Base-by-base conservation (phyloP, 2,113 vertebrate genomes). In the Dermatemys mawii region DNA sequence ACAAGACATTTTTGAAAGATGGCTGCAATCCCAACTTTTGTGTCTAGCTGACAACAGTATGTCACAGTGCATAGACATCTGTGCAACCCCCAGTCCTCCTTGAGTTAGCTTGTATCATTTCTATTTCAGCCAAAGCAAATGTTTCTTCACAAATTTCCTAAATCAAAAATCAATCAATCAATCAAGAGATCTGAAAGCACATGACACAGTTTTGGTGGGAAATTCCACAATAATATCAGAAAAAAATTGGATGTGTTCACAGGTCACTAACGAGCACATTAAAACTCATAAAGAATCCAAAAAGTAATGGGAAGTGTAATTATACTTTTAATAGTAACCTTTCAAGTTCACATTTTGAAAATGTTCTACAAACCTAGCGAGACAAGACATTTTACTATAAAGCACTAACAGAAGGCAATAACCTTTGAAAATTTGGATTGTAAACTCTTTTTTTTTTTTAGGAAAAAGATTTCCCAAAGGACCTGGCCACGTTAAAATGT, bases 361-460 rank as follows among this genome's bases (percentile, higher is more conserved):
- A 91, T 11, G 49, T 1, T 93, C 5, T 53, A 73, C 27, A 11
- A 92, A 82, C 46, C 81, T 49, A 93, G 8, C 9, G 11, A 90
- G 83, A 86, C 11, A 54, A 67, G 50, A 50, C 81, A 81, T 75
- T 84, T 94, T n/a, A 90, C 84, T 92, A 88, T 70, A 48, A 90
- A 84, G 83, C 14, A 19, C 12, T 83, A 80, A 84, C 9, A 57
- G 44, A 32, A 50, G 84, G 53, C 26, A 50, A 41, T 53, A 86
- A 88, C 41, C 41, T 48, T 24, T 9, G 11, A 84, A 48, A 91
- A 90, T 44, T 1, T 90, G 54, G 48, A 67, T 44, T 90, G 13
- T 17, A 87, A 78, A 90, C n/a, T n/a, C n/a, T n/a, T n/a, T n/a
- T n/a, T n/a, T n/a, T n/a, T n/a, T n/a, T n/a, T n/a, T 51, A 83